Evolutionary conservation across 2,113 vertebrate species (phyloP), one percentile per base, ranked within the genome.

Genomic region (Raja brachyura): DNA sequence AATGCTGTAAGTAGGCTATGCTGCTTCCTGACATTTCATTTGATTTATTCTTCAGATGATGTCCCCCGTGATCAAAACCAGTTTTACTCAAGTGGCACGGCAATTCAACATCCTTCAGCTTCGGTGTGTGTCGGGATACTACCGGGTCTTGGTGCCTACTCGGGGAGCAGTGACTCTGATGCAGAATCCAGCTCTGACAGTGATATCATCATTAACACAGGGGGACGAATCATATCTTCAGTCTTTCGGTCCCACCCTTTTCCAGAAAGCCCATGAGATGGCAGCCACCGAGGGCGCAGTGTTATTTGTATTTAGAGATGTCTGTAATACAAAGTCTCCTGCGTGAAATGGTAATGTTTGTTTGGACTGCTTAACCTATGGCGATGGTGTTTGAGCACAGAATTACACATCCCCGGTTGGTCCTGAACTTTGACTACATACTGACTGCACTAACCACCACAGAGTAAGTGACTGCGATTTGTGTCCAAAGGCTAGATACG

Each of bases 131-230:
- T 99, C 0, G 98, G 99, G 93, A 98, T 99, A 95, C 96, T 99
- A 93, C 99, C 99, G 0, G 99, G 98, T 93, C 96, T 99, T 33
- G 98, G 97, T 0, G 98, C 97, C 93, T 99, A 99, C 95, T 99
- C 99, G 0, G 98, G 98, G 93, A 99, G 98, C 98, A 99, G 98
- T 9, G 98, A 99, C 93, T 99, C 98, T 0, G 98, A 99, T 95
- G 99, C 98, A 0, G 98, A 99, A 95, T 99, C 98, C 95, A 99
- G 99, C 97, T 99, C 97, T 0, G 98, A 99, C 95, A 98, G 98
- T 0, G 98, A 99, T 95, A 98, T 98, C 97, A 99, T 96, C 0
- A 97, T 97, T 93, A 97, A 97, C 73, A 97, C 98, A 95, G 97
- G 98, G 0, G 96, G 97, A 92, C 97, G 97, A 95, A 97, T 98